Conservation (phyloP, 2,113 vertebrate genomes). For the Cinclus cinclus region DNA sequence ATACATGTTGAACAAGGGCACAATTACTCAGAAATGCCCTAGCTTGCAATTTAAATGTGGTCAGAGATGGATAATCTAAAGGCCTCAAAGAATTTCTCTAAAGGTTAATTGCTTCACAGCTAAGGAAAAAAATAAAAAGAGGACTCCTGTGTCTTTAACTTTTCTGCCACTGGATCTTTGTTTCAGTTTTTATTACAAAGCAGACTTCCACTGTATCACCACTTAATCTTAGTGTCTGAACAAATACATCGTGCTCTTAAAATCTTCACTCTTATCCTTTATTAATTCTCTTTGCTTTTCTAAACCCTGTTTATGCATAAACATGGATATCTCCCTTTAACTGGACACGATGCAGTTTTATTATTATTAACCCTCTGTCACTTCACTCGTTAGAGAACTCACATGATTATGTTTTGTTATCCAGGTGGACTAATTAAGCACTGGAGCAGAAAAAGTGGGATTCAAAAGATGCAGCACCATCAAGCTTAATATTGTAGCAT, state of each 20-base stretch:
- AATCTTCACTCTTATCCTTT: background rate
- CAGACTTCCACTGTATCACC: background rate
- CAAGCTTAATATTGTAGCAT: background rate
- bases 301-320: background rate
- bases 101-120: background rate
- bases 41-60: background rate
- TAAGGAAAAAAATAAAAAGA: background rate
- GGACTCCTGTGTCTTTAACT: background rate
- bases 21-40: background rate
- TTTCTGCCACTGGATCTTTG: background rate
- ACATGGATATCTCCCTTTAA: background rate
- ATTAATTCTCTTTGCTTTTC: background rate
- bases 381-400: background rate
- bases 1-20: background rate
- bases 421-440: background rate
- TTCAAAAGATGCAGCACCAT: background rate
- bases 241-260: background rate
- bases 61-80: background rate
- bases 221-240: background rate
- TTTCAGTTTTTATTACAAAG: background rate
- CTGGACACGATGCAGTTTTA: background rate
- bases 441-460: background rate
- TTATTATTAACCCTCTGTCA: background rate
- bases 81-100: background rate
- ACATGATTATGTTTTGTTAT: background rate